These are phyloP conservation scores for Zosterops lateralis DNA, from an alignment of 2,113 vertebrate species.

Conservation along the genomic window DNA sequence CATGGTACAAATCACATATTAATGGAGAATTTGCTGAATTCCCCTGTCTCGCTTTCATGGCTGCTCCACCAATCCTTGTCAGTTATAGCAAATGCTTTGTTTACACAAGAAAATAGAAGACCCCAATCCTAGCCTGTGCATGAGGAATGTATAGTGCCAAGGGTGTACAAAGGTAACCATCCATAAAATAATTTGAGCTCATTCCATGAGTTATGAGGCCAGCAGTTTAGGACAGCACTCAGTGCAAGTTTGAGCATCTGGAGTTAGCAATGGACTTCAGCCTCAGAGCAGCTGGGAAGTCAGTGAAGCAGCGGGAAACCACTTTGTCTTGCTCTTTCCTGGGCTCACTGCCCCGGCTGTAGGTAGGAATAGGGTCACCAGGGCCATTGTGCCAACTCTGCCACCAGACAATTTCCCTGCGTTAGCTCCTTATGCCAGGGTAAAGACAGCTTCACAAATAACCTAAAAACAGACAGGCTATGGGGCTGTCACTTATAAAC, in stretches of 20 bases:
- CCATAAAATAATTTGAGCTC: slow-evolving; percentile 37
- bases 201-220: background rate
- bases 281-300: slow-evolving; percentile 16
- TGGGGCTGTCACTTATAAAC: background rate
- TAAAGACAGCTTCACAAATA: background rate
- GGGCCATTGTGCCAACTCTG: background rate
- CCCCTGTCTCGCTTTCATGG: background rate
- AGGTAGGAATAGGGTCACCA: background rate
- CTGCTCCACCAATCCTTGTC: slow-evolving; percentile 6
- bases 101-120: slow-evolving; percentile 35
- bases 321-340: background rate
- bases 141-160: slow-evolving; percentile 29
- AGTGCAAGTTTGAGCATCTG: slow-evolving; percentile 23
- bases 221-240: background rate
- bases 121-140: background rate
- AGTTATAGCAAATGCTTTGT: slow-evolving; percentile 35
- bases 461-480: background rate
- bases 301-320: slow-evolving; percentile 1
- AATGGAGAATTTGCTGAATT: slow-evolving; percentile 46
- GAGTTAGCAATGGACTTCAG: slow-evolving; percentile 2
- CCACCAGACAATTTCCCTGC: background rate
- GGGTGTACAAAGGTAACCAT: slow-evolving; percentile 34
- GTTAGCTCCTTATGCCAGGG: background rate
- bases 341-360: background rate
- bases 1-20: slow-evolving; percentile 34